Conservation (phyloP, 2,888 invertebrate genomes). For the Protodeltote pygarga region DNA sequence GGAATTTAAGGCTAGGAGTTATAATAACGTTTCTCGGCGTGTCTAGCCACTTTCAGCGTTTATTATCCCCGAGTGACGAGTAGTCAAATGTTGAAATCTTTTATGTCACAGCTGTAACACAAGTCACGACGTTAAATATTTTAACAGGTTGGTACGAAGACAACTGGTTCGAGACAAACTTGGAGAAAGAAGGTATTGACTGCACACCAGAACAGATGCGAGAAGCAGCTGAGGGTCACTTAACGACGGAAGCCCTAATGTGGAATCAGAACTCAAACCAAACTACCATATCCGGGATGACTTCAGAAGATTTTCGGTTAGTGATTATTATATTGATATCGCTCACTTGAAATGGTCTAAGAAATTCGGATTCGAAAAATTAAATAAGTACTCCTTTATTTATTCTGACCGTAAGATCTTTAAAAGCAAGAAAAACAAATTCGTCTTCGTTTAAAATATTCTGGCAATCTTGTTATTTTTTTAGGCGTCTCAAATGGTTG, state of each 20-base stretch:
- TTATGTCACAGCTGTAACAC: too few relatives aligned
- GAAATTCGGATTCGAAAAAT: background rate
- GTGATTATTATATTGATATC: conserved; percentile 1
- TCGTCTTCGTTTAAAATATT: conserved; percentile 16
- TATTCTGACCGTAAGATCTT: conserved; percentile 32
- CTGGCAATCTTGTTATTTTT: conserved; percentile 22
- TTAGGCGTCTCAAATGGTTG: conserved; percentile 26
- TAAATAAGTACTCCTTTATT: conserved; percentile 23
- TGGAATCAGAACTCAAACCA: conserved; percentile 97
- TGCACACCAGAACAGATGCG: conserved; percentile 98
- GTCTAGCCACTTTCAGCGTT: background rate
- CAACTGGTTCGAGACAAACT: conserved; percentile 98
- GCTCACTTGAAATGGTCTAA: background rate
- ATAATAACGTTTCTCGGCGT: background rate
- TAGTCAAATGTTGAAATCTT: background rate
- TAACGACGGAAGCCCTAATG: conserved; percentile 99
- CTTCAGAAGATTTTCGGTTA: conserved; percentile 94
- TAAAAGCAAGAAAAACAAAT: conserved; percentile 31
- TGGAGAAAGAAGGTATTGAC: conserved; percentile 94
- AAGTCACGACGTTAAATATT: background rate
- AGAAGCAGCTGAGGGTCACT: conserved; percentile 97
- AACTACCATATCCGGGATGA: conserved; percentile 98
- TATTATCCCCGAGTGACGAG: background rate
- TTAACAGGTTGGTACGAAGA: conserved; percentile 97
- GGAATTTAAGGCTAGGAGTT: too few relatives aligned